Conservation (phyloP, 2,797 vertebrate species). For the Lophura swinhoii region DNA sequence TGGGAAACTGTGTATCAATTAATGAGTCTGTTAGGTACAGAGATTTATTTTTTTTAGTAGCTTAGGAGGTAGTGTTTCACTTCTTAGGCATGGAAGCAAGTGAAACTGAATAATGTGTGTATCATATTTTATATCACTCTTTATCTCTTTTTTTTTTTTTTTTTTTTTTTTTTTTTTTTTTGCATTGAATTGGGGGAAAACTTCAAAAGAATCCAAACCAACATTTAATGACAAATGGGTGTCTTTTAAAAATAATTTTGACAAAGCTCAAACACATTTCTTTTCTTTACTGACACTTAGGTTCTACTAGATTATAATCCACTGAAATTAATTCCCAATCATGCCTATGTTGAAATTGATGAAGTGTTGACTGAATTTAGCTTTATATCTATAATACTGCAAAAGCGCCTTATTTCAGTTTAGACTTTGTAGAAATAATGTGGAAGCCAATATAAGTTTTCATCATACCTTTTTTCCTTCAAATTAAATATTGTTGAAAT, state of each 20-base stretch:
- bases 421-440: neutral
- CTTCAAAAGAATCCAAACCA: neutral
- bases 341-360: accelerated
- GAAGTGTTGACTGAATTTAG: neutral
- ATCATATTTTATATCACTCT: neutral
- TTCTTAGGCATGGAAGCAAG: neutral
- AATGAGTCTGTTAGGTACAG: neutral
- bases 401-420: neutral
- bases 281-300: neutral
- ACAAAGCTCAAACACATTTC: neutral
- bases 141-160: neutral
- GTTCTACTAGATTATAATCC: neutral
- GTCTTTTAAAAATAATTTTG: neutral
- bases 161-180: neutral
- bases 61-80: neutral
- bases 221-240: neutral
- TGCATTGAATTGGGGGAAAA: neutral
- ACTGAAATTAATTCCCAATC: neutral
- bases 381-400: neutral
- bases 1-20: neutral
- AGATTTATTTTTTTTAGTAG: neutral
- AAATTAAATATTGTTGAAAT: neutral
- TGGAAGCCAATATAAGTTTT: neutral
- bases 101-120: neutral
- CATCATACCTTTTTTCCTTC: neutral